Evolutionary conservation across 2,797 vertebrate genomes (phyloP).

Genomic region (Ficedula albicollis): DNA sequence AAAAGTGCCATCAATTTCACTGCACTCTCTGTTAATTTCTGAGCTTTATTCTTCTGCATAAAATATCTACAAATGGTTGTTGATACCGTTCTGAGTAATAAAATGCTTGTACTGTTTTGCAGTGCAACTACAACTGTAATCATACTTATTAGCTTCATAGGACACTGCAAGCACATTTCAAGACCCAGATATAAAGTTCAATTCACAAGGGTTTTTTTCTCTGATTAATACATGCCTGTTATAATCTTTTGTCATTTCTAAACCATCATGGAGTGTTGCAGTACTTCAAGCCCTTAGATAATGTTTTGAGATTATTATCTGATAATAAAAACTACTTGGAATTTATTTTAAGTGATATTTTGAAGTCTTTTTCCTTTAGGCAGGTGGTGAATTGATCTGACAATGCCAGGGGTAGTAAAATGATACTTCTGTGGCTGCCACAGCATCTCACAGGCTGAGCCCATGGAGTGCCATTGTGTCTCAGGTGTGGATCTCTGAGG

Average conservation of each 20-base stretch:
- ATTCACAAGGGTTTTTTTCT: background rate
- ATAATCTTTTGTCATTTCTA: background rate
- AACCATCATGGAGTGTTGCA: background rate
- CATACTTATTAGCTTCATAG: background rate
- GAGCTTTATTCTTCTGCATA: background rate
- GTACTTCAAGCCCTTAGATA: background rate
- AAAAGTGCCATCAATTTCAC: background rate
- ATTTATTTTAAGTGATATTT: background rate
- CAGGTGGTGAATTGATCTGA: background rate
- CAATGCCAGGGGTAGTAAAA: background rate
- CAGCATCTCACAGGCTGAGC: background rate
- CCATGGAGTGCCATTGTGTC: fast-evolving
- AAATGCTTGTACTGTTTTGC: background rate
- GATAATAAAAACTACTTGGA: background rate
- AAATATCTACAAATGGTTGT: background rate
- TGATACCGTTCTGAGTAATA: background rate
- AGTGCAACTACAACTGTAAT: background rate
- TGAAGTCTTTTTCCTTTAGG: background rate
- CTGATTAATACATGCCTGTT: background rate
- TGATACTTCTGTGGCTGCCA: background rate
- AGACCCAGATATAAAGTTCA: background rate
- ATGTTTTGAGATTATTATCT: background rate
- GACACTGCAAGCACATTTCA: background rate
- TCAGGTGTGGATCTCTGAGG: background rate
- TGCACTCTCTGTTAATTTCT: background rate